Conservation (phyloP, 2,888 invertebrate genomes). For the Acleris cristana region DNA sequence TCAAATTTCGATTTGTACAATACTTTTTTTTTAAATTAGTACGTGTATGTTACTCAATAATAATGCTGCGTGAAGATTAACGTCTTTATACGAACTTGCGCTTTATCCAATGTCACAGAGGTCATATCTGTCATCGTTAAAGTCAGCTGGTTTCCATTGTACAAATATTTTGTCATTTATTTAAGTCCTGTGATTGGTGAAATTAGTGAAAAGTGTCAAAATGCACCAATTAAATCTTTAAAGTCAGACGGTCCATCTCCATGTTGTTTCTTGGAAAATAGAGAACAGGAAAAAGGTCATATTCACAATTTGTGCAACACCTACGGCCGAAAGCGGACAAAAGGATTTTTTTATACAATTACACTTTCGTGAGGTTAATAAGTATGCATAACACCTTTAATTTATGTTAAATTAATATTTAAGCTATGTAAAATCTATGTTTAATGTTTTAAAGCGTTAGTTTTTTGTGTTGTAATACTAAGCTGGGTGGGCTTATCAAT, state of each 20-base stretch:
- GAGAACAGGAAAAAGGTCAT: slow-evolving; percentile 25
- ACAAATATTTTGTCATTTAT: slow-evolving; percentile 1
- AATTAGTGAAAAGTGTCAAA: neutral
- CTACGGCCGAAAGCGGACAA: neutral
- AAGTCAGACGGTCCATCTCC: neutral
- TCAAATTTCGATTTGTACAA: no score
- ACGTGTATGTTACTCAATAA: neutral
- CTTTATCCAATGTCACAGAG: slow-evolving; percentile 53
- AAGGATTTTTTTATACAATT: neutral
- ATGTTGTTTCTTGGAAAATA: slow-evolving; percentile 1
- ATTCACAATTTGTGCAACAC: slow-evolving; percentile 24
- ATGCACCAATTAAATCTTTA: neutral
- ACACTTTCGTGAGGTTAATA: neutral
- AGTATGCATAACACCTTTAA: slow-evolving; percentile 12
- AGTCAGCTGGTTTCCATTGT: slow-evolving; percentile 40
- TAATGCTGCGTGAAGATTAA: slow-evolving; percentile 12
- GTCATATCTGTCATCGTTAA: slow-evolving; percentile 43
- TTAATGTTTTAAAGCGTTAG: no score
- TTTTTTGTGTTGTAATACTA: neutral
- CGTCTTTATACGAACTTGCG: slow-evolving; percentile 1
- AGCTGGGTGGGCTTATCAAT: neutral
- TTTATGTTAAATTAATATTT: no score
- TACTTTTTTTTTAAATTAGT: neutral
- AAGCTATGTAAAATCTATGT: no score
- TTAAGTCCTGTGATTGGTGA: slow-evolving; percentile 39